Percentiles rank a stretch among this genome's conserved stretches.
phyloP scores from a whole-genome alignment of 2,888 invertebrate genomes.

The Epistrophe eligans region DNA sequence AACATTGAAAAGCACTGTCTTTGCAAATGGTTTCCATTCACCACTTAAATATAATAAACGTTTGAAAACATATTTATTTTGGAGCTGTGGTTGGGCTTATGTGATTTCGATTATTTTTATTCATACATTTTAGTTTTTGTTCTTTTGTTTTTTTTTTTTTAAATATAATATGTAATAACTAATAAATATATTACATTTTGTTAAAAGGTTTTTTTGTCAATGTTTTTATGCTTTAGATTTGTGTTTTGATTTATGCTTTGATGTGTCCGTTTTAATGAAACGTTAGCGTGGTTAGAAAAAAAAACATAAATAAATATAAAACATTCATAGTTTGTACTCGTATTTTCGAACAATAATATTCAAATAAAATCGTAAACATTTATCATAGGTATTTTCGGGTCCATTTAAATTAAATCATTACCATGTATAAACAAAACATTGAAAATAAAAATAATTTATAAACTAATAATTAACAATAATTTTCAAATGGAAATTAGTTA shows the following conservation, averaged over 20 bases:
- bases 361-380: constrained; percentile 35
- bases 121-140: constrained; percentile 7
- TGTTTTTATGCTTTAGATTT: constrained; percentile 56
- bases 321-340: constrained; percentile 14
- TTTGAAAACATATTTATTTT: constrained; percentile 40
- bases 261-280: constrained; percentile 50
- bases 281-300: constrained; percentile 38
- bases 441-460: neutral
- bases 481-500: too few species aligned
- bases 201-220: constrained; percentile 45
- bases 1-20: constrained; percentile 71
- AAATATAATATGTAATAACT: neutral
- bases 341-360: constrained; percentile 3
- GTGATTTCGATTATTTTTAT: constrained; percentile 25
- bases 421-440: neutral
- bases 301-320: constrained; percentile 1
- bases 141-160: constrained; percentile 23
- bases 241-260: constrained; percentile 52
- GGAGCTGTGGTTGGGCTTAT: constrained; percentile 75
- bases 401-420: constrained; percentile 33
- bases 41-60: constrained; percentile 27
- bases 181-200: constrained; percentile 18
- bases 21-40: constrained; percentile 67
- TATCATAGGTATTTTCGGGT: constrained; percentile 51
- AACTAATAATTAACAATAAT: neutral